Conservation (phyloP, 2,888 invertebrate genomes). For the Meiosimyza decipiens region DNA sequence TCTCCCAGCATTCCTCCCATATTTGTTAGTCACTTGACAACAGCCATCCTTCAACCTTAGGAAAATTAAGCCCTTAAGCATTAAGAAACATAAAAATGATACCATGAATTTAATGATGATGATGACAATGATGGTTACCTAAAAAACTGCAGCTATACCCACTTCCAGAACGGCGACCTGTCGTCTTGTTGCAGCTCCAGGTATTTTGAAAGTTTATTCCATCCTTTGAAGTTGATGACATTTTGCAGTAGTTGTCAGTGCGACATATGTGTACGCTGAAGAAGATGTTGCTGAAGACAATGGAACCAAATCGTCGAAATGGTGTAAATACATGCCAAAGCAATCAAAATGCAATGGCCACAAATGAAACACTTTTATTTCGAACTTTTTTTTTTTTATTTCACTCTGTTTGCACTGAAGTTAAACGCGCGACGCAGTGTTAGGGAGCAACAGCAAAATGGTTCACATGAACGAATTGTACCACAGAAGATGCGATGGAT, state of each 20-base stretch:
- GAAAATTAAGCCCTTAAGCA: no score
- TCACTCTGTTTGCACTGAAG: neutral
- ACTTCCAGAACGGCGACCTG: conserved; percentile 65
- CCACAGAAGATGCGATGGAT: neutral
- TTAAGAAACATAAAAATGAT: no score
- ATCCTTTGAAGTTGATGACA: conserved; percentile 56
- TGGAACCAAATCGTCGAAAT: conserved; percentile 22
- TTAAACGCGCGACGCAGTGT: neutral
- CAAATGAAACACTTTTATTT: conserved; percentile 36
- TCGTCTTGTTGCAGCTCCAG: conserved; percentile 65
- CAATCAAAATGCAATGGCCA: conserved; percentile 20
- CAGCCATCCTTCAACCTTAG: no score
- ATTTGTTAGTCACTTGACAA: no score
- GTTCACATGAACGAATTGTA: neutral
- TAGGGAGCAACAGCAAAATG: neutral
- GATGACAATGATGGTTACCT: conserved; percentile 54
- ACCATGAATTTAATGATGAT: no score
- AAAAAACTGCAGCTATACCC: conserved; percentile 67
- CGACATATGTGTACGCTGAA: conserved; percentile 4
- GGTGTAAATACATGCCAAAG: conserved; percentile 19
- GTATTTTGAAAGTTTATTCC: conserved; percentile 65
- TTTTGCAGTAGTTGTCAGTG: conserved; percentile 31
- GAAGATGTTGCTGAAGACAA: conserved; percentile 22
- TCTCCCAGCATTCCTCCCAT: no score
- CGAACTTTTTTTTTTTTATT: conserved; percentile 15